A percentile compares a stretch with the other conserved stretches of the same genome.
Evolutionary conservation across 2,113 vertebrate species (phyloP).

Genomic region (Scytalopus superciliaris): DNA sequence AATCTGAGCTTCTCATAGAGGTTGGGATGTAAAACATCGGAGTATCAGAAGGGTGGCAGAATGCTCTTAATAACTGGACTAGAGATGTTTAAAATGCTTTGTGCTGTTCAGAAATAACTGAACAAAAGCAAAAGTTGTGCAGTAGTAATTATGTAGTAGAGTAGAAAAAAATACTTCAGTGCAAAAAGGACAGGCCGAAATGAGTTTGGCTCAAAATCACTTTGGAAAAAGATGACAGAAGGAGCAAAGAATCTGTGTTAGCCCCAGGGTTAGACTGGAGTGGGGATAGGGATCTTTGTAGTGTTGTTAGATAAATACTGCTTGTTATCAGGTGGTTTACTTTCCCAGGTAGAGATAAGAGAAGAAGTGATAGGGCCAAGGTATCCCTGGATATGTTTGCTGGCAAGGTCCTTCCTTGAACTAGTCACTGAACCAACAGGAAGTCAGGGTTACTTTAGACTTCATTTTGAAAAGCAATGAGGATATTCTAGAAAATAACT

Average conservation of each 20-base stretch:
- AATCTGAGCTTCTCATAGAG: not conserved
- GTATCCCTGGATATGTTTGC: conserved; percentile 1
- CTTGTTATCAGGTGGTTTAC: conserved; percentile 31
- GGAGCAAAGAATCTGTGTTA: conserved; percentile 4
- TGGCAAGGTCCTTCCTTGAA: conserved; percentile 8
- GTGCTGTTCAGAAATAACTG: not conserved
- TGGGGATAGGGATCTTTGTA: conserved; percentile 6
- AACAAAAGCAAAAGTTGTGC: not conserved
- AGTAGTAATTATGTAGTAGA: not conserved
- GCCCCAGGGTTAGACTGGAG: not conserved
- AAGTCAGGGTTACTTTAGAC: not conserved
- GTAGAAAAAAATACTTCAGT: not conserved
- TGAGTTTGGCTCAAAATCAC: not conserved
- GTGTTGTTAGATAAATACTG: conserved; percentile 36
- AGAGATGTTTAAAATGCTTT: not conserved
- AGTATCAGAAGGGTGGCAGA: not conserved
- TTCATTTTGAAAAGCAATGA: not conserved
- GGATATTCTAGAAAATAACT: not conserved
- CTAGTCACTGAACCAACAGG: not conserved
- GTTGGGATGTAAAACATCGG: not conserved
- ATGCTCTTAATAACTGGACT: not conserved
- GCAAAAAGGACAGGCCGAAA: not conserved
- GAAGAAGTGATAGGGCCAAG: not conserved
- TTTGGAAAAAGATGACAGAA: conserved; percentile 36
- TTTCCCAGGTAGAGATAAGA: conserved; percentile 43